phyloP scores from a whole-genome alignment of 2,113 vertebrate species.

The Rhipidura dahli region DNA sequence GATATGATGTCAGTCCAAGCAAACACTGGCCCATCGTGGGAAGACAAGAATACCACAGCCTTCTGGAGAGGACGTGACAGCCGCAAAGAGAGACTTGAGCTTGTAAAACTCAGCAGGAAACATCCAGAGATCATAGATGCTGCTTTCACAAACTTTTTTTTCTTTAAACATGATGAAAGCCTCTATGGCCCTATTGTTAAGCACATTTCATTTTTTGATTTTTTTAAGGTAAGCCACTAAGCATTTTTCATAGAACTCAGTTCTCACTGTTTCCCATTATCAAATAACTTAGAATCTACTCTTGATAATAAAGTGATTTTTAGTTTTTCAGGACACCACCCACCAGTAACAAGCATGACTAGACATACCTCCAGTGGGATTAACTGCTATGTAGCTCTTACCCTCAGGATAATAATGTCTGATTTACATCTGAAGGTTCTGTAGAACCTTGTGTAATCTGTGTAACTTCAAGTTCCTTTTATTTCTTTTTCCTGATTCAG shows the following conservation, averaged over 20 bases:
- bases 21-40: slow-evolving; percentile 89
- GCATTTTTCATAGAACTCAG: background rate
- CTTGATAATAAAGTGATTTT: background rate
- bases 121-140: slow-evolving; percentile 88
- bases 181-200: slow-evolving; percentile 96
- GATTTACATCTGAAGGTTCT: slow-evolving; percentile 17
- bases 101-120: slow-evolving; percentile 90
- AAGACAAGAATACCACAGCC: slow-evolving; percentile 85
- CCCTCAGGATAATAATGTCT: background rate
- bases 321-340: background rate
- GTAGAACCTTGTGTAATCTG: background rate
- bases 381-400: background rate
- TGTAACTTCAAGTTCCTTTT: slow-evolving; percentile 22
- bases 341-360: background rate
- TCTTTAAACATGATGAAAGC: slow-evolving; percentile 93
- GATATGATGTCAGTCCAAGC: slow-evolving; percentile 98
- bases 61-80: slow-evolving; percentile 98
- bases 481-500: slow-evolving; percentile 51
- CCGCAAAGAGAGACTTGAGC: slow-evolving; percentile 90
- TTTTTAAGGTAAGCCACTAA: slow-evolving; percentile 88
- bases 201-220: slow-evolving; percentile 97
- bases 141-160: slow-evolving; percentile 98
- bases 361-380: background rate
- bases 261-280: background rate
- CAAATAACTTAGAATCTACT: background rate